Conservation (phyloP, 2,113 vertebrate species). For the Leptocoma aspasia region DNA sequence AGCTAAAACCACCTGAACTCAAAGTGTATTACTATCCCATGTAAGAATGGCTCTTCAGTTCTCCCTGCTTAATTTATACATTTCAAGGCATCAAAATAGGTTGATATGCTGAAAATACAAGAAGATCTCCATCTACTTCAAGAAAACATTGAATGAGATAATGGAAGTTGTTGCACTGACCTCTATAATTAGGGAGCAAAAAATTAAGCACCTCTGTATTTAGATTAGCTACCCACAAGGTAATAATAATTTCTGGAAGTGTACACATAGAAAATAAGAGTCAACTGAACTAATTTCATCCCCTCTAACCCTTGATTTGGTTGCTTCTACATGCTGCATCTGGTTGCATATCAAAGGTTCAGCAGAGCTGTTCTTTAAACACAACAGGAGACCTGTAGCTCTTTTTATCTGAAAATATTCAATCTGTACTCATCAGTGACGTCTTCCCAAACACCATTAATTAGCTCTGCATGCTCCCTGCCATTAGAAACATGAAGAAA, state of each 20-base stretch:
- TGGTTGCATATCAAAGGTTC: neutral
- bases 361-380: neutral
- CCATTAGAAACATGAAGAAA: neutral
- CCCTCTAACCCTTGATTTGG: neutral
- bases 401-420: constrained; percentile 2
- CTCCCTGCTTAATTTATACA: neutral
- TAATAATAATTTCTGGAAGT: neutral
- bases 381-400: neutral
- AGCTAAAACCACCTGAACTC: neutral
- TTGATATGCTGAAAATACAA: neutral
- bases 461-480: neutral
- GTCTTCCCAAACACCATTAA: neutral
- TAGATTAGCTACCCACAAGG: neutral
- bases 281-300: neutral
- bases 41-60: neutral
- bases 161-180: neutral
- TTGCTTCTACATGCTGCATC: neutral
- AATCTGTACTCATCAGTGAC: neutral
- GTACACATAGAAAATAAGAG: neutral
- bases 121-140: neutral
- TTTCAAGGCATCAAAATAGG: neutral
- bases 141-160: neutral
- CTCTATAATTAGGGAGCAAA: neutral
- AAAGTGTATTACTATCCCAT: neutral
- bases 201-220: neutral